A percentile compares a stretch with the other conserved stretches of the same genome.
Conservation (phyloP, 2,113 vertebrate genomes). For the Phrynocephalus versicolor region DNA sequence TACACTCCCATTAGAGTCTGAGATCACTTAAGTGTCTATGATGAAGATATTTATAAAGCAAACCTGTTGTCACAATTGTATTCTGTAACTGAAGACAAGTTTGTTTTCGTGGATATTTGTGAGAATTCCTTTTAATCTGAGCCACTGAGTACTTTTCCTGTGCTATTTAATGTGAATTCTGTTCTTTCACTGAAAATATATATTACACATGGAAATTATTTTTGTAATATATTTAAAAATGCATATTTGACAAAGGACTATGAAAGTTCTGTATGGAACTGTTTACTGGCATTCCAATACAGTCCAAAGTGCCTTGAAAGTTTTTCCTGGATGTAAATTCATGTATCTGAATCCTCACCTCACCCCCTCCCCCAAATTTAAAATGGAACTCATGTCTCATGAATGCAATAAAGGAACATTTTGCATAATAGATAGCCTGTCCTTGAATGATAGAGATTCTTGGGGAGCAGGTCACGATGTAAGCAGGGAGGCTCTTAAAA, state of each 20-base stretch:
- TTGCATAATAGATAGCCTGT: too few relatives aligned
- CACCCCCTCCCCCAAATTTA: not conserved
- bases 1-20: constrained; percentile 36
- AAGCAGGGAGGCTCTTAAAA: too few relatives aligned
- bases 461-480: too few relatives aligned
- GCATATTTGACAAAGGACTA: not conserved
- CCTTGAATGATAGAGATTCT: too few relatives aligned
- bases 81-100: not conserved
- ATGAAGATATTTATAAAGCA: not conserved
- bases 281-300: not conserved
- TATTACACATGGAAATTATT: too few relatives aligned
- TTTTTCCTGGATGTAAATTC: not conserved
- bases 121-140: constrained; percentile 24
- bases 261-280: not conserved
- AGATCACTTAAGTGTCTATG: constrained; percentile 23
- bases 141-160: constrained; percentile 24
- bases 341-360: not conserved
- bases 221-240: too few relatives aligned
- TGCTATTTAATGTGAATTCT: constrained; percentile 46
- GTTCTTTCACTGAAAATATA: constrained; percentile 15
- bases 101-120: not conserved
- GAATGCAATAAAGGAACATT: too few relatives aligned
- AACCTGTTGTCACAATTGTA: constrained; percentile 7
- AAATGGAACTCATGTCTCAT: not conserved
- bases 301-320: not conserved